These are phyloP conservation scores for Paracentrotus lividus DNA, from an alignment of 53 echinoderm and acorn worm species.

Conservation along the genomic window DNA sequence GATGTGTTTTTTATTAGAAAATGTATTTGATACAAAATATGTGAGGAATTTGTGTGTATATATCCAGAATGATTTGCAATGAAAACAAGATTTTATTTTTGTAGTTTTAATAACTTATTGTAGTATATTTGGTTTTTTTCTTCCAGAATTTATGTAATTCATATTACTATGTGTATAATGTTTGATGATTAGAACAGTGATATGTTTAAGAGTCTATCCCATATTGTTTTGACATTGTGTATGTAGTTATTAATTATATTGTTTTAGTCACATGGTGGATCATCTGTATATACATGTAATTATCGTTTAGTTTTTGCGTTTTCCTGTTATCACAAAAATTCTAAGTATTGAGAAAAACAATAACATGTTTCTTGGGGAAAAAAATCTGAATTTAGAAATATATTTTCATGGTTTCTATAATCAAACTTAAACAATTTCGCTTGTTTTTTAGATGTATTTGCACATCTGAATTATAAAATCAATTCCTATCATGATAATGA, in stretches of 20 bases:
- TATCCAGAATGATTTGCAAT: slow-evolving; percentile 47
- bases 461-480: not conserved
- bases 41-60: slow-evolving; percentile 14
- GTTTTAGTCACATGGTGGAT: not conserved
- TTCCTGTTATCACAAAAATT: not conserved
- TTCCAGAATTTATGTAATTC: slow-evolving; percentile 1
- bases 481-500: too few species aligned
- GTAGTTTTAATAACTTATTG: slow-evolving; percentile 30
- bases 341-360: not conserved
- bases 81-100: slow-evolving; percentile 40
- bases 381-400: too few species aligned
- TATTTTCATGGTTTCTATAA: too few species aligned
- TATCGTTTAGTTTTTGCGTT: not conserved
- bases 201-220: too few species aligned
- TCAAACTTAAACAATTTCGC: not conserved
- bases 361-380: too few species aligned
- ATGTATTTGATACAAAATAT: not conserved
- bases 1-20: not conserved
- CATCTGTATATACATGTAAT: not conserved
- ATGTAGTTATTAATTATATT: too few species aligned
- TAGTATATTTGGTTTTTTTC: slow-evolving; percentile 31
- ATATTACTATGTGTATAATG: not conserved
- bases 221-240: too few species aligned
- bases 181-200: too few species aligned
- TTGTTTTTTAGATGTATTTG: not conserved